Conservation (phyloP, 2,888 invertebrate genomes). For the Lochmaea capreae region DNA sequence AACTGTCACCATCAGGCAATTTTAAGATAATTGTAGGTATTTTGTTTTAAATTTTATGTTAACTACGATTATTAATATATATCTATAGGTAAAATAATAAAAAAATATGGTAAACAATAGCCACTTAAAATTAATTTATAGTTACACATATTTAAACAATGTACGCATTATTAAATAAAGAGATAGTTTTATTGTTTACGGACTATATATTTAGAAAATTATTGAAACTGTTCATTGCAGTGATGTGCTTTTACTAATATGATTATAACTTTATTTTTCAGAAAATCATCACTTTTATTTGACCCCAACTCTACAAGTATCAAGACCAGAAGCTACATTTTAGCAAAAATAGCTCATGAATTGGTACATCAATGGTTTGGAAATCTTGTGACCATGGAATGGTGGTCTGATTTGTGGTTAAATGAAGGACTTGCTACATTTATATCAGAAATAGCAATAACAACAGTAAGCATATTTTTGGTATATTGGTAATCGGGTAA, state of each 20-base stretch:
- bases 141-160: background rate
- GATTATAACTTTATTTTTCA: conserved; percentile 50
- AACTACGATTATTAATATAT: background rate
- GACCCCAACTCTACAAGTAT: conserved; percentile 67
- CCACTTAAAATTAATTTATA: background rate
- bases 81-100: background rate
- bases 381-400: conserved; percentile 75
- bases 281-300: conserved; percentile 73
- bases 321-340: conserved; percentile 55
- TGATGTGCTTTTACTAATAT: no score
- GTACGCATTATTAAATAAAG: background rate
- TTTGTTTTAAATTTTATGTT: background rate
- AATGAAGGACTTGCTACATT: conserved; percentile 81
- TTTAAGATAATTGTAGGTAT: conserved; percentile 4
- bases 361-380: conserved; percentile 84
- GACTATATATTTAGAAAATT: background rate
- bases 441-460: conserved; percentile 69
- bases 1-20: no score
- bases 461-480: conserved; percentile 63
- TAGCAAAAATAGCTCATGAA: conserved; percentile 75
- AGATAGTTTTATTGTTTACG: background rate
- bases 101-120: background rate
- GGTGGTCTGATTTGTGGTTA: conserved; percentile 80
- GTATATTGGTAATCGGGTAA: no score
- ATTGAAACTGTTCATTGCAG: no score